Percentiles rank a stretch among this genome's conserved stretches.
phyloP scores from a whole-genome alignment of 2,113 vertebrate species.

The Gopherus evgoodei region DNA sequence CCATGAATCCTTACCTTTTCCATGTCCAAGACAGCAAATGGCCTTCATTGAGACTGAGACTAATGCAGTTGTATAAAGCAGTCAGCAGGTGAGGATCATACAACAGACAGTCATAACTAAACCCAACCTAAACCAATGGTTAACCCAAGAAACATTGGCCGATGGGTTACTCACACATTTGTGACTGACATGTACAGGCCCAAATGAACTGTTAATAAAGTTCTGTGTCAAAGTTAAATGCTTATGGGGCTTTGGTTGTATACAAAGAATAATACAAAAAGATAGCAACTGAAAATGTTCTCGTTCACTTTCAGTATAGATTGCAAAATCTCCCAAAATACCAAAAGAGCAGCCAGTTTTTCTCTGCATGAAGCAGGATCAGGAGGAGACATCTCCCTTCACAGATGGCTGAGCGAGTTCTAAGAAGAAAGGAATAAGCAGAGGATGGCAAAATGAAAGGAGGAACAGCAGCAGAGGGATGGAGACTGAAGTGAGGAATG shows the following conservation, averaged over 20 bases:
- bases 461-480: neutral
- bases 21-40: neutral
- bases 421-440: neutral
- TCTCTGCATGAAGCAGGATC: neutral
- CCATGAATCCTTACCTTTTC: neutral
- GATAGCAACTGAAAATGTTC: neutral
- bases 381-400: neutral
- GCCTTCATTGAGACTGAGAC: neutral
- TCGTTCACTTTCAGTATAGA: neutral
- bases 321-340: neutral
- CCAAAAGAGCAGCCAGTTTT: neutral
- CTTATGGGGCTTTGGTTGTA: neutral
- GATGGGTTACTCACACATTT: neutral
- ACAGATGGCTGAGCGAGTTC: neutral
- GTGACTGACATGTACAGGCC: neutral
- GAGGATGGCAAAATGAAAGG: neutral
- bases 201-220: neutral
- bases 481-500: neutral
- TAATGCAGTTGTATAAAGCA: neutral
- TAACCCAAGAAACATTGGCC: neutral
- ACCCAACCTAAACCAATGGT: neutral
- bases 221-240: neutral
- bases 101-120: neutral
- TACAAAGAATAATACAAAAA: neutral
- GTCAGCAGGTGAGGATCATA: neutral